Base-by-base conservation (phyloP, 2,888 invertebrate species). In the Aleiodes testaceus region DNA sequence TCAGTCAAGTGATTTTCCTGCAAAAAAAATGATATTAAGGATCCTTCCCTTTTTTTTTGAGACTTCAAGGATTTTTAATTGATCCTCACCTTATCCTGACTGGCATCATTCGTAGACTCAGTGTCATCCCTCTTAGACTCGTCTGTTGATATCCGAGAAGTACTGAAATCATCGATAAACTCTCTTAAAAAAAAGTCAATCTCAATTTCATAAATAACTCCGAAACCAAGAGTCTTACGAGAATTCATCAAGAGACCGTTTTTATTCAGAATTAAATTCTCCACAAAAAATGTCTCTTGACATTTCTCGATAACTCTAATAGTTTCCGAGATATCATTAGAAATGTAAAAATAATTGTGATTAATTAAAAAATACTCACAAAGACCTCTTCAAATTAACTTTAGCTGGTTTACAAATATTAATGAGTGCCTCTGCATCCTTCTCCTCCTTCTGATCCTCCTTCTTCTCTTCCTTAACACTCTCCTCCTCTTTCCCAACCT, bases 361-460 rank as follows among this genome's bases (percentile, higher is more conserved):
- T 36, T 1, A 36, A 36, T 9, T 6, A 36, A 44, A 26, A 70
- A 70, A 69, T 72, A 79, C 87, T 87, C 77, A 87, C 87, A 87
- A 87, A 69, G 87, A 85, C 79, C 87, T 81, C 59, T 87, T 87
- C 69, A 87, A 80, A 75, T 86, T 85, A 53, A 87, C 84, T 82
- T 87, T 87, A 3, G 81, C 79, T 36, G 87, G 83, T 75, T 85
- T 87, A 3, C 78, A 79, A 74, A 73, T 69, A 65, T 75, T 77
- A 26, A 75, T 49, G 30, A 47, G 72, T 61, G 70, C 67, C 63
- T 69, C 76, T 11, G 18, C 59, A 50, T 73, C 65, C 18, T 44
- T 44, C 7, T 66, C 66, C 26, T 79, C 75, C 53, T 79, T 74
- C 67, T 77, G 70, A n/a, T 74, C 61, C 3, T 76, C 77, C 11